Conservation (phyloP, 2,888 invertebrate species). For the Meloe dianella region DNA sequence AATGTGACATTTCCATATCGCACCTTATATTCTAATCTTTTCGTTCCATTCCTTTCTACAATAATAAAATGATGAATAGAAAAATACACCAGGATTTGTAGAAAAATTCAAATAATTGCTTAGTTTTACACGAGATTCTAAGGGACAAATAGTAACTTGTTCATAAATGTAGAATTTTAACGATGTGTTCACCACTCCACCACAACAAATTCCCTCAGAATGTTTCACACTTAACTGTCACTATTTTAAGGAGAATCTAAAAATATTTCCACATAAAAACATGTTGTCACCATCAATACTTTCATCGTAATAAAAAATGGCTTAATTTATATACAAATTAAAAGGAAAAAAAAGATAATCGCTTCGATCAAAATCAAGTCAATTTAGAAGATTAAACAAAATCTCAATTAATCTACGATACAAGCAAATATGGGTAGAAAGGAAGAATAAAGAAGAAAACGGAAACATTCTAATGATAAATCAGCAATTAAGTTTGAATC, state of each 20-base stretch:
- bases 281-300: too few species aligned
- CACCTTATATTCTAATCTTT: conserved; percentile 25
- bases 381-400: conserved; percentile 2
- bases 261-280: neutral
- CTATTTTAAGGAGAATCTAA: too few species aligned
- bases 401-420: neutral
- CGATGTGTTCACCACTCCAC: too few species aligned
- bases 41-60: neutral
- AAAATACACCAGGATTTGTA: too few species aligned
- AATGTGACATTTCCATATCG: conserved; percentile 25
- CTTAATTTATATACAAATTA: neutral
- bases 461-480: neutral
- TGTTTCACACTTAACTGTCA: too few species aligned
- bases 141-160: too few species aligned
- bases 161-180: too few species aligned
- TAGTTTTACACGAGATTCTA: too few species aligned
- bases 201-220: too few species aligned
- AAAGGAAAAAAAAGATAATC: neutral
- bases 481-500: neutral
- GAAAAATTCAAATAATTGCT: too few species aligned
- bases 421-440: neutral
- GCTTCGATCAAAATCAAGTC: neutral
- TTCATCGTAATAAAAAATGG: too few species aligned
- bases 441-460: neutral
- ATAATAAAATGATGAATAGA: neutral